These are phyloP conservation scores for Adelges cooleyi DNA, from an alignment of 1,140 invertebrate species.

Conservation along the genomic window DNA sequence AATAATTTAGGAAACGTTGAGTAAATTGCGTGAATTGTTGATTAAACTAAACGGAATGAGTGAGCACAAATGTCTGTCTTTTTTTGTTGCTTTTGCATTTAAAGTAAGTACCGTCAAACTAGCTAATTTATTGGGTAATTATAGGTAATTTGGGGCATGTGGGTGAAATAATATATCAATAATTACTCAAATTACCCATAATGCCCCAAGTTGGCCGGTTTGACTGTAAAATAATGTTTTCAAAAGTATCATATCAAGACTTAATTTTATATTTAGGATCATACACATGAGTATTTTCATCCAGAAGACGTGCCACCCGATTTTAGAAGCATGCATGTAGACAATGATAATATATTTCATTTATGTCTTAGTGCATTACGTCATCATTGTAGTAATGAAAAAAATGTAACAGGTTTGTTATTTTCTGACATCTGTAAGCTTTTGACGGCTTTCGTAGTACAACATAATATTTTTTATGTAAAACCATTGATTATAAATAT, in stretches of 20 bases:
- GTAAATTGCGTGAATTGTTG: constrained; percentile 46
- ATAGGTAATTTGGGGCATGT: no score
- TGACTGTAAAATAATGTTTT: no score
- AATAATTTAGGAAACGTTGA: constrained; percentile 38
- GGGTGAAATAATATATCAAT: no score
- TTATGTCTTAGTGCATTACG: constrained; percentile 47
- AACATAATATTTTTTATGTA: no score
- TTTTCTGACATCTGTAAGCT: no score
- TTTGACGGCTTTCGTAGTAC: no score
- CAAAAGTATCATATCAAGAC: no score
- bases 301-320: constrained; percentile 5
- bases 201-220: no score
- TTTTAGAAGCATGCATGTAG: constrained; percentile 28
- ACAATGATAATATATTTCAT: constrained; percentile 43
- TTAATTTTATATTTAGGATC: constrained; percentile 15
- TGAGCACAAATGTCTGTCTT: constrained; percentile 49
- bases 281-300: constrained; percentile 1
- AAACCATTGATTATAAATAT: no score
- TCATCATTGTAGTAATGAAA: constrained; percentile 44
- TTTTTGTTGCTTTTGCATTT: constrained; percentile 54
- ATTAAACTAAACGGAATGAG: constrained; percentile 42
- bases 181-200: no score
- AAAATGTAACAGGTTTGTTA: constrained; percentile 41
- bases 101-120: constrained; percentile 36
- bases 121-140: background rate